These are phyloP conservation scores for Caenorhabditis inopinata DNA, from an alignment of 1,140 invertebrate species.

Conservation along the genomic window DNA sequence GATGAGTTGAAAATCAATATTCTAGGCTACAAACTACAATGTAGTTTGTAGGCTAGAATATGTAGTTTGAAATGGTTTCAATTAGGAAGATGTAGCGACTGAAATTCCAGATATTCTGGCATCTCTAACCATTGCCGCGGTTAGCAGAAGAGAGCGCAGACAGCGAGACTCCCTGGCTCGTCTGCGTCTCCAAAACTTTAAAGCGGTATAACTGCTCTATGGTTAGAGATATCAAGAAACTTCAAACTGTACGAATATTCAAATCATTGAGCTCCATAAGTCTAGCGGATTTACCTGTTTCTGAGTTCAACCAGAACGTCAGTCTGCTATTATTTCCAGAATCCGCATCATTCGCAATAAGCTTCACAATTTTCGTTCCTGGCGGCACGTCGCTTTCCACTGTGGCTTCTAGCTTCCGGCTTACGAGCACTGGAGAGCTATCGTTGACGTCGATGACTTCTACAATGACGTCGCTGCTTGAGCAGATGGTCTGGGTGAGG, in stretches of 20 bases:
- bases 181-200: neutral
- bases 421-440: conserved; percentile 51
- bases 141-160: too few relatives aligned
- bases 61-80: too few relatives aligned
- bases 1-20: too few relatives aligned
- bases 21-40: too few relatives aligned
- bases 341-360: conserved; percentile 53
- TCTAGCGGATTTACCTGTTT: neutral
- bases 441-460: conserved; percentile 55
- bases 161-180: too few relatives aligned
- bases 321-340: conserved; percentile 48
- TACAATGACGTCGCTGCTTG: conserved; percentile 42
- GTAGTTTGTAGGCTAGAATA: too few relatives aligned
- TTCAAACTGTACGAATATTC: neutral
- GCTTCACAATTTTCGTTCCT: conserved; percentile 47
- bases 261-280: neutral
- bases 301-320: conserved; percentile 40
- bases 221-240: neutral
- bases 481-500: conserved; percentile 50
- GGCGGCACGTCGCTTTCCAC: conserved; percentile 48
- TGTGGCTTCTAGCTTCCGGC: conserved; percentile 41
- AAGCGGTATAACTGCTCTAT: neutral
- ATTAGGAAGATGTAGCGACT: neutral
- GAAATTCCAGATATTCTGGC: neutral
- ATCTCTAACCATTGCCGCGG: neutral